Evolutionary conservation across 2,797 vertebrate species (phyloP).

Genomic region (Alca torda): DNA sequence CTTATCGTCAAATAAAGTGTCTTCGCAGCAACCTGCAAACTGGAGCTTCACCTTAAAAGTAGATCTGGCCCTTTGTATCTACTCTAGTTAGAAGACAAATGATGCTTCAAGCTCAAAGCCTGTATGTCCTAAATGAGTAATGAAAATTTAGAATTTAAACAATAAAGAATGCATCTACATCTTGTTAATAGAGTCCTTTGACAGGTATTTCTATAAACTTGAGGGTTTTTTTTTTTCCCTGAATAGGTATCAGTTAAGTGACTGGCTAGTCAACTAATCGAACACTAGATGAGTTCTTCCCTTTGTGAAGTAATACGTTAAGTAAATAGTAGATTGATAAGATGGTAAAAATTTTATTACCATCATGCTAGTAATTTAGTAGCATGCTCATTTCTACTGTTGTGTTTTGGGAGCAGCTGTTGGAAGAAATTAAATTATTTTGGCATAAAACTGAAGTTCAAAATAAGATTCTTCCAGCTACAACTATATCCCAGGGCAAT

Average conservation of each 20-base stretch:
- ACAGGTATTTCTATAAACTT: not conserved
- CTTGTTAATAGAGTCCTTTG: not conserved
- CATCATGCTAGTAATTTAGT: not conserved
- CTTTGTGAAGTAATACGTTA: not conserved
- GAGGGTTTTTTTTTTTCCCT: rapidly evolving
- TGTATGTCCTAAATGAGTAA: not conserved
- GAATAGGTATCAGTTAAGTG: not conserved
- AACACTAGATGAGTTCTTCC: not conserved
- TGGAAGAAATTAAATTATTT: not conserved
- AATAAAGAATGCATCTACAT: not conserved
- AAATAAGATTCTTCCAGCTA: not conserved
- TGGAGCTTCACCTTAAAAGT: not conserved
- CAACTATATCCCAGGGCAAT: not conserved
- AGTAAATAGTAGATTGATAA: not conserved
- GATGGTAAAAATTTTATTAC: not conserved
- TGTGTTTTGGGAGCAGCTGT: not conserved
- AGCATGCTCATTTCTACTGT: not conserved
- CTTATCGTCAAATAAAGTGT: not conserved
- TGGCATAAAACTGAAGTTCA: not conserved
- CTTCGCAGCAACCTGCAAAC: not conserved
- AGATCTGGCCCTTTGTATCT: not conserved
- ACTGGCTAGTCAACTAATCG: not conserved
- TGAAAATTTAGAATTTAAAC: not conserved
- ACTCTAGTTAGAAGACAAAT: not conserved
- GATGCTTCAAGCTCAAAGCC: not conserved